These are phyloP conservation scores for Pseudanteris insignis DNA, from an alignment of 2,888 invertebrate species.

Conservation along the genomic window DNA sequence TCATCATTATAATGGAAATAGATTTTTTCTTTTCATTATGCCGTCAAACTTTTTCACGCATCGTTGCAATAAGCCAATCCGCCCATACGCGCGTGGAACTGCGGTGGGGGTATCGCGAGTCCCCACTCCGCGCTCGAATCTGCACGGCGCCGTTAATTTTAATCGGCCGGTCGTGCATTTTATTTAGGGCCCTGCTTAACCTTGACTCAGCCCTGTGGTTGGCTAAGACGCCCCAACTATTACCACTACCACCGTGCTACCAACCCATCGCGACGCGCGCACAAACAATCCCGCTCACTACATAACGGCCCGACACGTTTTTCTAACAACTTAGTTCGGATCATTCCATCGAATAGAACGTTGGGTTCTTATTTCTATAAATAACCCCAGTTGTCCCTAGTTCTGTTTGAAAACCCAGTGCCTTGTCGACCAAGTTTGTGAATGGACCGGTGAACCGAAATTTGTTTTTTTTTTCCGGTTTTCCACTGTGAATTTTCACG, in stretches of 20 bases:
- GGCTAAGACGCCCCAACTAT: constrained; percentile 17
- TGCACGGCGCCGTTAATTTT: constrained; percentile 30
- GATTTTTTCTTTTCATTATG: background rate
- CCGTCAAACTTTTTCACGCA: constrained; percentile 14
- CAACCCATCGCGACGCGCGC: constrained; percentile 31
- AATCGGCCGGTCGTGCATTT: constrained; percentile 25
- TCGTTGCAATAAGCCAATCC: constrained; percentile 25
- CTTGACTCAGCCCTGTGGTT: constrained; percentile 39
- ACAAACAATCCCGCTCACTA: constrained; percentile 14
- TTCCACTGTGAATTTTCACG: too few relatives aligned
- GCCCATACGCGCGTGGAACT: constrained; percentile 1
- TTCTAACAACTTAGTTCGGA: constrained; percentile 26
- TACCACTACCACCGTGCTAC: constrained; percentile 18
- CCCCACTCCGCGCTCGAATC: constrained; percentile 4
- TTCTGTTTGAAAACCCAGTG: too few relatives aligned
- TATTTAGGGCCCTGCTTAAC: constrained; percentile 31
- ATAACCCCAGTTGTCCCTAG: too few relatives aligned
- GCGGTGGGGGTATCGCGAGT: constrained; percentile 12
- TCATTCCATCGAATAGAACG: constrained; percentile 32
- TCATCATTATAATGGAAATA: constrained; percentile 10
- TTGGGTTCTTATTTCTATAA: background rate
- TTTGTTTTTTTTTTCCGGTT: too few relatives aligned
- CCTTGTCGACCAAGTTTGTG: too few relatives aligned
- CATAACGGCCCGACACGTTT: constrained; percentile 26
- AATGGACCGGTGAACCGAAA: too few relatives aligned